Conservation (phyloP, 1,140 invertebrate genomes). For the Thaumatotibia leucotreta region DNA sequence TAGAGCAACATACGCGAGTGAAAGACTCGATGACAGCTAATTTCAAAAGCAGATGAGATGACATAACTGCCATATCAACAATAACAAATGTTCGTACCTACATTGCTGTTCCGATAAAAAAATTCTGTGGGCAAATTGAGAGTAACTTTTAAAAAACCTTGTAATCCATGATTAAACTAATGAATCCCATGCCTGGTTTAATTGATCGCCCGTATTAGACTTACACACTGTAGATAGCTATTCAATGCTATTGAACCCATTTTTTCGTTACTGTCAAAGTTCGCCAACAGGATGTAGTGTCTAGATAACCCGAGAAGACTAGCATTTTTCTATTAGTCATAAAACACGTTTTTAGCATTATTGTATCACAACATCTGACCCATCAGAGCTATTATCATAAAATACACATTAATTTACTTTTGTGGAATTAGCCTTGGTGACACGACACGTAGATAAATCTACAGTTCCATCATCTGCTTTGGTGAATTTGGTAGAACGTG, state of each 20-base stretch:
- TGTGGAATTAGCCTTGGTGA: slow-evolving; percentile 10
- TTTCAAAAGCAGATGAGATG: no score
- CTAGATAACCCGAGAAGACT: neutral
- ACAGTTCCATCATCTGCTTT: slow-evolving; percentile 9
- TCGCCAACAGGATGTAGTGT: neutral
- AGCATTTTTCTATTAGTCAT: neutral
- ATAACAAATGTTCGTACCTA: no score
- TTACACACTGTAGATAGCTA: no score
- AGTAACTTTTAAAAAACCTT: no score
- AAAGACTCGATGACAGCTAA: no score
- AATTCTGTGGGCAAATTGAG: no score
- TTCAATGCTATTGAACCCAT: neutral
- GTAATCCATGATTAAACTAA: no score
- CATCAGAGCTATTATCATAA: neutral
- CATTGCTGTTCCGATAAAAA: no score
- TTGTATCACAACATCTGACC: slow-evolving; percentile 2
- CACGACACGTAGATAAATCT: neutral
- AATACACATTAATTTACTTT: slow-evolving; percentile 8
- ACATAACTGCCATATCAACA: no score
- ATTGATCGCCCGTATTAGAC: no score
- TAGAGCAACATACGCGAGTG: no score
- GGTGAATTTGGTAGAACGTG: neutral
- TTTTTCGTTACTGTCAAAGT: neutral
- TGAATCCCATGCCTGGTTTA: no score
- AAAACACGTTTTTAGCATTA: slow-evolving; percentile 2